Conservation (phyloP, 1,140 invertebrate species). For the Bombus sibiricus region DNA sequence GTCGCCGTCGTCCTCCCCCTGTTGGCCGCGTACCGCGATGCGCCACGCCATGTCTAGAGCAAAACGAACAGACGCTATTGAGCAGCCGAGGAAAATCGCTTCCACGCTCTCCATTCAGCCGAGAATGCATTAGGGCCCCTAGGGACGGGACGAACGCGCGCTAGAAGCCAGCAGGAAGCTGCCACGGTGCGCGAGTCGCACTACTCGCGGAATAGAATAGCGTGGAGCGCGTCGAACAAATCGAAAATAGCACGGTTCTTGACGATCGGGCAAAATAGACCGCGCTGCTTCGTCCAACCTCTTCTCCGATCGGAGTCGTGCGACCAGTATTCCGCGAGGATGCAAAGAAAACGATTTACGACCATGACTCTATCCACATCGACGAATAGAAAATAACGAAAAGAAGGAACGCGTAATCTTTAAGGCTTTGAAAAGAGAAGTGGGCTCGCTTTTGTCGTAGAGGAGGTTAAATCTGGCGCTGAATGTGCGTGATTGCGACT, state of each 20-base stretch:
- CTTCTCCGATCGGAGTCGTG: conserved; percentile 14
- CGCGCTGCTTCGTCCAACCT: not conserved
- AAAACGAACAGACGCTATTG: conserved; percentile 58
- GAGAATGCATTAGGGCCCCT: conserved; percentile 41
- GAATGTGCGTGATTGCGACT: conserved; percentile 51
- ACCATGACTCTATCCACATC: not conserved
- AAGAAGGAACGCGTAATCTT: not conserved
- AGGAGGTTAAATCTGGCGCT: conserved; percentile 40
- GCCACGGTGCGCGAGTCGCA: conserved; percentile 6
- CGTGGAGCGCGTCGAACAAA: conserved; percentile 26
- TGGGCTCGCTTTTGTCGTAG: conserved; percentile 47
- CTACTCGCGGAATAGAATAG: conserved; percentile 30
- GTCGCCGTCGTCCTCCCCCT: conserved; percentile 55
- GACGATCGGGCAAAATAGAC: conserved; percentile 43
- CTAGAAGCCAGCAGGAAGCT: conserved; percentile 32
- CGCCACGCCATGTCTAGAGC: conserved; percentile 39
- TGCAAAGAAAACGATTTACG: conserved; percentile 30
- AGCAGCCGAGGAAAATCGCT: conserved; percentile 51
- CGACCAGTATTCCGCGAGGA: too few relatives aligned
- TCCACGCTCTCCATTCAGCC: conserved; percentile 58
- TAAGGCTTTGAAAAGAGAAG: conserved; percentile 42
- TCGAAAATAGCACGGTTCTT: conserved; percentile 52
- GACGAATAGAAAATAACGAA: conserved; percentile 42
- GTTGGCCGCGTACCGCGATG: conserved; percentile 37
- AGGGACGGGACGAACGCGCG: conserved; percentile 6